Evolutionary conservation across 2,113 vertebrate genomes (phyloP), one percentile per base, ranked within the genome.

Genomic region (Chlamydotis undulata): DNA sequence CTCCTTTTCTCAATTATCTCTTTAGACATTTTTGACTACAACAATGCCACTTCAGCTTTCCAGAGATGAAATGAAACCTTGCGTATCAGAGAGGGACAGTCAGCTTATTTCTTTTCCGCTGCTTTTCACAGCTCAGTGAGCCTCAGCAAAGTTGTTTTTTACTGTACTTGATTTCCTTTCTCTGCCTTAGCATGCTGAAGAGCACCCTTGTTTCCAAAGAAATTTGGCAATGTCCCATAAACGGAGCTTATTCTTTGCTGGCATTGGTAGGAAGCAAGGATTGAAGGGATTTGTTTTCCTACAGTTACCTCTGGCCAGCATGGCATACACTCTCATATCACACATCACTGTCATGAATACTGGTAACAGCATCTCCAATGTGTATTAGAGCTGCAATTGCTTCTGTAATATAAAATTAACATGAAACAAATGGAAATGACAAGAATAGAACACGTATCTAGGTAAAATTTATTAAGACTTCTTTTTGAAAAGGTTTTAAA

Each of bases 311-410:
- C 70, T 71, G 18, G 7, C 16, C 22, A 11, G 29, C 10, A 35
- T 10, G 49, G 12, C 8, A 7, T 17, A 29, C 0, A 1, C 3
- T 55, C 4, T 83, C 6, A 16, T 41, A 14, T 2, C 2, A 33
- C 33, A 33, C 22, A 7, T 35, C 24, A 22, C 12, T 17, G 25
- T n/a, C 28, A 37, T 5, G 10, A 53, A 61, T 29, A 28, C 22
- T 19, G 23, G 13, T 53, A 50, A 55, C 6, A 5, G 7, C 13
- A 17, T 50, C 33, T 52, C 19, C 41, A 49, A 1, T 5, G 5
- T 7, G 11, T 83, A 9, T 18, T 57, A 56, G 23, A 63, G 11
- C 14, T 79, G 17, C 26, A 77, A 19, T 23, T 50, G 8, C 17
- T 70, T 60, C 37, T 76, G 7, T 37, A 61, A 53, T 4, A 75